Percentiles rank a stretch among this genome's conserved stretches.
phyloP scores from a whole-genome alignment of 2,797 vertebrate genomes.

The Neosilurus hyrtlii region DNA sequence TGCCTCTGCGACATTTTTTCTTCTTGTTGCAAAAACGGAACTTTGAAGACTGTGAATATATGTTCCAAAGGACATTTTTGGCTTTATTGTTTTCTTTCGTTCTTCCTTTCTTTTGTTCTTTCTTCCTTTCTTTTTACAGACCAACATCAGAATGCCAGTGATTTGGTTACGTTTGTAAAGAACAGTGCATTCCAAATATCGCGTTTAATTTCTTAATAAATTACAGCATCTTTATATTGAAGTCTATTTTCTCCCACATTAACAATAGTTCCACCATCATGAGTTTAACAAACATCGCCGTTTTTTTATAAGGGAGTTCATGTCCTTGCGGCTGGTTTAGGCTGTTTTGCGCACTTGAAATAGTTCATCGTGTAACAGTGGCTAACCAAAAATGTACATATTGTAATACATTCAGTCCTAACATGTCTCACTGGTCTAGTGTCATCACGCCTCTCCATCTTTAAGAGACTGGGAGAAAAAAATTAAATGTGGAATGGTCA shows the following conservation, averaged over 20 bases:
- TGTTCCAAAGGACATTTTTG: conserved; percentile 87
- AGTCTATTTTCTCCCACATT: conserved; percentile 71
- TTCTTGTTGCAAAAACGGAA: conserved; percentile 94
- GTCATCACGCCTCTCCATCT: conserved; percentile 72
- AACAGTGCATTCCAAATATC: conserved; percentile 86
- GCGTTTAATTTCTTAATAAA: conserved; percentile 79
- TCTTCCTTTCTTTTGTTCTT: conserved; percentile 63
- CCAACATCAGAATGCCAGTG: conserved; percentile 84
- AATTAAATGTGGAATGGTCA: conserved; percentile 64
- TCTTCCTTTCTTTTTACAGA: conserved; percentile 74
- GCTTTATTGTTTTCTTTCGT: conserved; percentile 61
- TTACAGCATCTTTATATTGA: conserved; percentile 72
- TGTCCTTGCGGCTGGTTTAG: conserved; percentile 69
- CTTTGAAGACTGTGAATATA: conserved; percentile 96
- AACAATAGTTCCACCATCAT: conserved; percentile 70
- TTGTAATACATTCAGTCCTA: conserved; percentile 75
- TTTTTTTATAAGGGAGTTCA: conserved; percentile 68
- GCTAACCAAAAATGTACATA: conserved; percentile 83
- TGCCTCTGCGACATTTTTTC: conserved; percentile 76
- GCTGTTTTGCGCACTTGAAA: conserved; percentile 68
- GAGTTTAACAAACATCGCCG: conserved; percentile 68
- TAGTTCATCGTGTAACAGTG: conserved; percentile 74
- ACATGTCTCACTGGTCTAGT: conserved; percentile 73
- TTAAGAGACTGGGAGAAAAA: conserved; percentile 74
- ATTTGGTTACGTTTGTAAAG: conserved; percentile 81